Evolutionary conservation across 2,888 invertebrate genomes (phyloP).

Genomic region (Macropis europaea): DNA sequence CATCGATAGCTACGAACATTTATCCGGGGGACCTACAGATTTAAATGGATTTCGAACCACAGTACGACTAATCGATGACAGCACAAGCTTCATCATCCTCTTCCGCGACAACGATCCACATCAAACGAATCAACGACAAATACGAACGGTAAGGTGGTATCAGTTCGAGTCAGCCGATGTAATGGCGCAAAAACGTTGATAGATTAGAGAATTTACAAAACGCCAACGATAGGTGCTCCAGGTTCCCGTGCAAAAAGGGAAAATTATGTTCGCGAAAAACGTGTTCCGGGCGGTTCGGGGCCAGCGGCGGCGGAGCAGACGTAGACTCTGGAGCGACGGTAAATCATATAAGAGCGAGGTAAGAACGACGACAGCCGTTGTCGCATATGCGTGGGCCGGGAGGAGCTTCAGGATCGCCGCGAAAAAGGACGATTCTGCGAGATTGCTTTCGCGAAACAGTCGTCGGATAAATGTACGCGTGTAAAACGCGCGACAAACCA

Average conservation of each 20-base stretch:
- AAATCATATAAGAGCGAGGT: constrained; percentile 46
- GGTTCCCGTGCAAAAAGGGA: constrained; percentile 4
- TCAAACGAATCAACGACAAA: neutral
- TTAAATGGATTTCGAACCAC: no score
- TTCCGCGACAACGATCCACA: neutral
- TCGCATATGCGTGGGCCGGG: constrained; percentile 15
- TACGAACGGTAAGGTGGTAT: neutral
- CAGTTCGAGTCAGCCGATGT: neutral
- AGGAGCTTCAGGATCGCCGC: constrained; percentile 33
- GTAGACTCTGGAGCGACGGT: constrained; percentile 34
- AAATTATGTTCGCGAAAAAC: constrained; percentile 17
- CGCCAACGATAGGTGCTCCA: constrained; percentile 8
- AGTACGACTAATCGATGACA: no score
- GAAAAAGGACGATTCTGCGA: constrained; percentile 23
- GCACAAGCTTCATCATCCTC: no score
- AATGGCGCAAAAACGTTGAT: constrained; percentile 24
- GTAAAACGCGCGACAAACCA: neutral
- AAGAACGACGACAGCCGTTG: constrained; percentile 44
- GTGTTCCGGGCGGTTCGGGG: neutral
- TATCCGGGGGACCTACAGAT: no score
- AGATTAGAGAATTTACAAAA: constrained; percentile 2
- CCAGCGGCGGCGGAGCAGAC: constrained; percentile 14
- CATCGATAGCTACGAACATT: no score
- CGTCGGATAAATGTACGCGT: neutral
- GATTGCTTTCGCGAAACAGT: constrained; percentile 38